Evolutionary conservation across 2,888 invertebrate species (phyloP).

Genomic region (Agrilus mali): DNA sequence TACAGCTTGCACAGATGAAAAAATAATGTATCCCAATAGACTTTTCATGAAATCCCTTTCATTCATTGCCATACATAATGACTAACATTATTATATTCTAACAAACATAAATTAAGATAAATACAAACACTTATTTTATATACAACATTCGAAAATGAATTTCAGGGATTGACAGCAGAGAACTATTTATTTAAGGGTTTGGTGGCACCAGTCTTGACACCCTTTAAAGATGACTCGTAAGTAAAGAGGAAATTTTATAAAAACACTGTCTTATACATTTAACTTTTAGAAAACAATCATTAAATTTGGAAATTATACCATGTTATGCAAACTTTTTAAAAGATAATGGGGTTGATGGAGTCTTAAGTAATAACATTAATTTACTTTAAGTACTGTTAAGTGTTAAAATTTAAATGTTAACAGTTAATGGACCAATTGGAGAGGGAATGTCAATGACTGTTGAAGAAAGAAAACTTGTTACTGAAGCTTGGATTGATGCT

Average conservation of each 20-base stretch:
- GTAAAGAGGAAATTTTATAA: not conserved
- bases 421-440: slow-evolving; percentile 71
- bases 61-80: no score
- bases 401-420: slow-evolving; percentile 9
- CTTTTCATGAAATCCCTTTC: no score
- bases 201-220: slow-evolving; percentile 60
- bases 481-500: slow-evolving; percentile 50
- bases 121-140: no score
- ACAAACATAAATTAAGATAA: no score
- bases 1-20: no score
- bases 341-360: slow-evolving; percentile 47
- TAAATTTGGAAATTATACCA: slow-evolving; percentile 29
- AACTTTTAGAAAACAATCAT: slow-evolving; percentile 14
- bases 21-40: no score
- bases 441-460: slow-evolving; percentile 59
- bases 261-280: not conserved
- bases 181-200: slow-evolving; percentile 47
- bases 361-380: slow-evolving; percentile 44
- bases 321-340: slow-evolving; percentile 52
- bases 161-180: slow-evolving; percentile 16
- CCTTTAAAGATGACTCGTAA: slow-evolving; percentile 47
- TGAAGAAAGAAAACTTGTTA: slow-evolving; percentile 50
- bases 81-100: no score
- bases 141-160: no score
- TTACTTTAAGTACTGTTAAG: not conserved